Evolutionary conservation across 2,113 vertebrate genomes (phyloP), one percentile per base, ranked within the genome.

Genomic region (Sebastes fasciatus): DNA sequence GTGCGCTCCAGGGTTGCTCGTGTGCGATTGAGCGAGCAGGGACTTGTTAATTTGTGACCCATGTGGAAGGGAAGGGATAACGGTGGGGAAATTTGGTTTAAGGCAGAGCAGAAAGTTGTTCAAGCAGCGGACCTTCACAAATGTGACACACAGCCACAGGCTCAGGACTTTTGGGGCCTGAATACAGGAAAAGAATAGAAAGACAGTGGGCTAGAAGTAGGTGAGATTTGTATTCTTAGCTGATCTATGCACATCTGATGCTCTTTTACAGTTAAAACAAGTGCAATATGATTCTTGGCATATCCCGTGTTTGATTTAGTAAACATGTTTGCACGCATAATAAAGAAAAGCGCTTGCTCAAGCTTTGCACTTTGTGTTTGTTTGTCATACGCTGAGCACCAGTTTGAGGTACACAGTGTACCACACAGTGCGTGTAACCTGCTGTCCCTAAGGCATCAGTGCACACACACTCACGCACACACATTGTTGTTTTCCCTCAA

Each of bases 11-110:
- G 80, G 51, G 83, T 65, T 72, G 26, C 77, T 75, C n/a, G 51
- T 51, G 87, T 77, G 42, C 48, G 13, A 46, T 61, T 67, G 57
- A 80, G 78, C 13, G 69, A 82, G 52, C 16, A 2, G 48, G 43
- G 43, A 69, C 73, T 72, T 52, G 77, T 73, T 73, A 60, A 84
- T 85, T 70, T 90, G 80, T 89, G 90, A 92, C 77, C 85, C 57
- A 13, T 75, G 52, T 26, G 1, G 23, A 79, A 74, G 57, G 52
- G 52, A 72, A 64, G 19, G 5, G 12, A 66, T 62, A 61, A 5
- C 8, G 17, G 69, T 58, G 51, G 43, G 75, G 69, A 71, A 54
- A 80, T 80, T 54, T 49, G 45, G 65, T 68, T 46, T 10, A 21
- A 57, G 61, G 79, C 87, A 77, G 57, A 5, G 55, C 16, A 55